These are phyloP conservation scores for Microcebus murinus DNA, from an alignment of 2,113 vertebrate species.

Conservation along the genomic window DNA sequence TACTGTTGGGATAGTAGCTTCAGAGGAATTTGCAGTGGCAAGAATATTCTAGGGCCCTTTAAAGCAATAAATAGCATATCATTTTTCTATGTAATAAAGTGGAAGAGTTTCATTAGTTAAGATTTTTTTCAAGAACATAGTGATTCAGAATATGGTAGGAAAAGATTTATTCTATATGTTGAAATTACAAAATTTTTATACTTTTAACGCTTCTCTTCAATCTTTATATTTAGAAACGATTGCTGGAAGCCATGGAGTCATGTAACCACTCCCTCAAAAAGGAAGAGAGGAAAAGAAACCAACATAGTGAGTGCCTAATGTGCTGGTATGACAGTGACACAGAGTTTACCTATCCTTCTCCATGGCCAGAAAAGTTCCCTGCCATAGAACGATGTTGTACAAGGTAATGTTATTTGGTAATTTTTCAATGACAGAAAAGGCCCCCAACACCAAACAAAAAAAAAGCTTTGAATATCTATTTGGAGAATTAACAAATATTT, in stretches of 20 bases:
- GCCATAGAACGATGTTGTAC: slow-evolving; percentile 88
- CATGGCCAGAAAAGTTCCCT: slow-evolving; percentile 92
- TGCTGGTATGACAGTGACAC: slow-evolving; percentile 88
- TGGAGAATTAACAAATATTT: slow-evolving; percentile 36
- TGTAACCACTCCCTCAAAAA: slow-evolving; percentile 88
- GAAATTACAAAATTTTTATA: background rate
- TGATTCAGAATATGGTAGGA: background rate
- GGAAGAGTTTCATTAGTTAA: slow-evolving; percentile 7
- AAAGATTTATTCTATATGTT: slow-evolving; percentile 36
- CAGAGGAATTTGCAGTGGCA: background rate
- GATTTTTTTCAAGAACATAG: slow-evolving; percentile 27
- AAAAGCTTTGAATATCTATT: background rate
- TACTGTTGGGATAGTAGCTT: background rate
- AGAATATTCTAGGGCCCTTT: background rate
- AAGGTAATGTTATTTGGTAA: slow-evolving; percentile 83
- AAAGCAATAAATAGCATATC: background rate
- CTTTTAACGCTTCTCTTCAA: background rate
- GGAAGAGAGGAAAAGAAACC: slow-evolving; percentile 92
- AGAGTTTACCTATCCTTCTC: slow-evolving; percentile 89
- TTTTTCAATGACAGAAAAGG: background rate
- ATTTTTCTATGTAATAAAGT: slow-evolving; percentile 24
- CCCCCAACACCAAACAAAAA: background rate
- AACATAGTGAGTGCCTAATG: slow-evolving; percentile 93
- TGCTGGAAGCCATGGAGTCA: slow-evolving; percentile 95
- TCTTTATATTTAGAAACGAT: slow-evolving; percentile 86